Evolutionary conservation across 2,113 vertebrate genomes (phyloP).

Genomic region (Triplophysa tibetana): DNA sequence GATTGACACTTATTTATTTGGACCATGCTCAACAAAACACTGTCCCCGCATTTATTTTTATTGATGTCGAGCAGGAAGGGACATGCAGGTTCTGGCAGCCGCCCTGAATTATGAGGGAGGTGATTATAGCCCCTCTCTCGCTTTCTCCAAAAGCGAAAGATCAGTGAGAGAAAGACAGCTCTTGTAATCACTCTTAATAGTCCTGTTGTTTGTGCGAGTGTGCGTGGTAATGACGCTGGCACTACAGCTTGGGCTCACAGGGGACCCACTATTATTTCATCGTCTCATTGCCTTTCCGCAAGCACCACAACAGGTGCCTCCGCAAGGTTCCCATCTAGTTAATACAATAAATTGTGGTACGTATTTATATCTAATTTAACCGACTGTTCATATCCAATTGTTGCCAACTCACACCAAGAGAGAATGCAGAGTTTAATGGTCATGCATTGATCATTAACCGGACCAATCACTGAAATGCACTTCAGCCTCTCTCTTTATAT

Average conservation of each 20-base stretch:
- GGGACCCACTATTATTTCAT: slow-evolving; percentile 42
- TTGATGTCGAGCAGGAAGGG: slow-evolving; percentile 38
- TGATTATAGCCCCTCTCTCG: slow-evolving; percentile 32
- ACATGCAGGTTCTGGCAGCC: slow-evolving; percentile 37
- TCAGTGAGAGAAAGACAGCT: slow-evolving; percentile 51
- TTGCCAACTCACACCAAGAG: slow-evolving; percentile 9
- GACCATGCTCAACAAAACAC: slow-evolving; percentile 23
- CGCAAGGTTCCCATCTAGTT: neutral
- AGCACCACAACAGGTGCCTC: slow-evolving; percentile 19
- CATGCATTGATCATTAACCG: slow-evolving; percentile 43
- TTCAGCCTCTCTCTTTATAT: slow-evolving; percentile 44
- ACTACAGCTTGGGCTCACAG: slow-evolving; percentile 38
- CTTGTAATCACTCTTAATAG: slow-evolving; percentile 60
- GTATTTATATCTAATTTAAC: neutral
- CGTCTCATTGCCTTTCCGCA: slow-evolving; percentile 29
- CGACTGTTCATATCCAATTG: neutral
- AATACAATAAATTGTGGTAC: neutral
- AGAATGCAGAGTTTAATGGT: slow-evolving; percentile 28
- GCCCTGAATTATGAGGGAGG: slow-evolving; percentile 46
- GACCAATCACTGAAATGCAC: slow-evolving; percentile 45
- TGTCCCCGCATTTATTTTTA: slow-evolving; percentile 44
- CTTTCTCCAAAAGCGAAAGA: slow-evolving; percentile 41
- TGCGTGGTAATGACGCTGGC: slow-evolving; percentile 57
- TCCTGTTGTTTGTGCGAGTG: slow-evolving; percentile 54
- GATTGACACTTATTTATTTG: slow-evolving; percentile 41